These are phyloP conservation scores for Epicampocera succincta DNA, from an alignment of 2,888 invertebrate species.

Conservation along the genomic window DNA sequence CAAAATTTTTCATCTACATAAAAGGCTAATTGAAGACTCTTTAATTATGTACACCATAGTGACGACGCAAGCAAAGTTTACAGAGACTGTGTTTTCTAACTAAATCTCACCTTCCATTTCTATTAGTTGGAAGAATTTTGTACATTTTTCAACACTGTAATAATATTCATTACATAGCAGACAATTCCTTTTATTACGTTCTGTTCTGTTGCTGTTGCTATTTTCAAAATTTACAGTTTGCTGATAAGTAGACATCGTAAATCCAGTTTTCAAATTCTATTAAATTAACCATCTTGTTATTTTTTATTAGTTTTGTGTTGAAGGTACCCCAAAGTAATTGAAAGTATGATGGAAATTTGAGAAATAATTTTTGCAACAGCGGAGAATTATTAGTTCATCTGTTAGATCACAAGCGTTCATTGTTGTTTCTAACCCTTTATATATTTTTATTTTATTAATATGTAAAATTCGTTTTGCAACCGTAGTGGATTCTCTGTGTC, in stretches of 20 bases:
- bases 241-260: conserved; percentile 27
- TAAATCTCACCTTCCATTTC: conserved; percentile 38
- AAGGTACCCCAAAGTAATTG: conserved; percentile 28
- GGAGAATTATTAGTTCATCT: conserved; percentile 30
- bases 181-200: conserved; percentile 23
- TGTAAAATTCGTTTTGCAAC: too few species aligned
- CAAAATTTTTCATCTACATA: too few species aligned
- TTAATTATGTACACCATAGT: too few species aligned
- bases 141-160: conserved; percentile 24
- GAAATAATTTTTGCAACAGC: conserved; percentile 38
- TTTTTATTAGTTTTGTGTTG: conserved; percentile 31
- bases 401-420: not conserved
- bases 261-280: conserved; percentile 43
- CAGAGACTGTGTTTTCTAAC: conserved; percentile 39
- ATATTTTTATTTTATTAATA: too few species aligned
- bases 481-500: too few species aligned
- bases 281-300: conserved; percentile 23
- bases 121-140: conserved; percentile 18
- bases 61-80: too few species aligned
- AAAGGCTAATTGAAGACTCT: too few species aligned
- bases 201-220: not conserved
- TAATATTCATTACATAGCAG: conserved; percentile 27
- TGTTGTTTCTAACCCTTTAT: not conserved
- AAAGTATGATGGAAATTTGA: conserved; percentile 37
- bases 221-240: conserved; percentile 26